phyloP scores from a whole-genome alignment of 2,113 vertebrate genomes.

The Aptenodytes patagonicus region DNA sequence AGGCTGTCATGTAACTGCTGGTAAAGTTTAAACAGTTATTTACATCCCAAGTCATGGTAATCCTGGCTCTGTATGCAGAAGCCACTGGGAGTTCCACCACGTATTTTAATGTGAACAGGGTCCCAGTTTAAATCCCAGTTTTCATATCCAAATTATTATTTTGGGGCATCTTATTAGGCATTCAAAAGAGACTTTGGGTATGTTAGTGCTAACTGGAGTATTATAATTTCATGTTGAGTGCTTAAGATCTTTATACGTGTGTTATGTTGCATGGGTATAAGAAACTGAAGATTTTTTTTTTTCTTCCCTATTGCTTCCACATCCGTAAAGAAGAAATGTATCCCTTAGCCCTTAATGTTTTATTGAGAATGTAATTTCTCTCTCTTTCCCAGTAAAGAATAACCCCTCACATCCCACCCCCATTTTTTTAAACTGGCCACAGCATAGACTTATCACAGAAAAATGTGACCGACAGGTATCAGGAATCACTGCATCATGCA shows the following conservation, averaged over 20 bases:
- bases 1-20: not conserved
- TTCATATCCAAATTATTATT: not conserved
- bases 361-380: not conserved
- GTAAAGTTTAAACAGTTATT: not conserved
- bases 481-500: not conserved
- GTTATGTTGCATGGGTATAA: not conserved
- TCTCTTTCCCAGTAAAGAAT: not conserved
- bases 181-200: not conserved
- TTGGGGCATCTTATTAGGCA: not conserved
- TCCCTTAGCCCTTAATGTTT: not conserved
- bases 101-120: not conserved
- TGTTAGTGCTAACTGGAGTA: not conserved
- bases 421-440: not conserved
- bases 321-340: not conserved
- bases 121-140: not conserved
- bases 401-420: not conserved
- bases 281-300: not conserved
- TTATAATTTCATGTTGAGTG: not conserved
- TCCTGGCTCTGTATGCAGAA: not conserved
- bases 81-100: not conserved
- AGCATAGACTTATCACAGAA: not conserved
- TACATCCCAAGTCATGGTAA: not conserved
- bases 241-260: not conserved
- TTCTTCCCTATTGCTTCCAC: not conserved
- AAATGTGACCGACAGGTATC: not conserved